These are phyloP conservation scores for Tetragonisca angustula DNA, from an alignment of 2,888 invertebrate genomes.

Conservation along the genomic window DNA sequence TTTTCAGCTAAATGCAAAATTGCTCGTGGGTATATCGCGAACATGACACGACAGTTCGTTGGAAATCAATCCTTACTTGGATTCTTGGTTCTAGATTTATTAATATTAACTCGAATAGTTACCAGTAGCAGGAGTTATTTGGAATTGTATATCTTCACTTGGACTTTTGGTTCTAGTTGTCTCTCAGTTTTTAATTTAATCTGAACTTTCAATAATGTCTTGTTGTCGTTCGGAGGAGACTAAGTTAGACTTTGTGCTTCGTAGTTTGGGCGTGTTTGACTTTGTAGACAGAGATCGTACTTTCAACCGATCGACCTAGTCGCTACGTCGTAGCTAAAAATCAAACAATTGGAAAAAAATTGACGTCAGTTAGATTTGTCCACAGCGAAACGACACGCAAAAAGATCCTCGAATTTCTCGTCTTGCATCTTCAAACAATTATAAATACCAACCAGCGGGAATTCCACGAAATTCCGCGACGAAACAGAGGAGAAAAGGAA, in stretches of 20 bases:
- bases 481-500: too few relatives aligned
- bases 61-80: background rate
- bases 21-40: background rate
- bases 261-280: background rate
- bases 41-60: too few relatives aligned
- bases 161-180: too few relatives aligned
- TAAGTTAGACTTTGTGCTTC: too few relatives aligned
- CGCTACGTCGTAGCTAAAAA: background rate
- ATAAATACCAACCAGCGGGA: background rate
- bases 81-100: background rate
- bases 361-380: fast-evolving
- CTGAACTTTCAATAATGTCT: background rate
- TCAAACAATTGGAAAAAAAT: background rate
- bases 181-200: background rate
- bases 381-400: background rate
- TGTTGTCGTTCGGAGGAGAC: background rate
- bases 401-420: background rate
- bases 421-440: background rate
- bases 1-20: background rate
- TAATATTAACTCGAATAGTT: background rate
- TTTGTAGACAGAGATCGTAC: fast-evolving
- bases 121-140: too few relatives aligned
- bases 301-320: background rate
- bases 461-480: background rate
- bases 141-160: too few relatives aligned